Evolutionary conservation across 2,113 vertebrate species (phyloP), one percentile per base, ranked within the genome.

Genomic region (Pontoporia blainvillei): DNA sequence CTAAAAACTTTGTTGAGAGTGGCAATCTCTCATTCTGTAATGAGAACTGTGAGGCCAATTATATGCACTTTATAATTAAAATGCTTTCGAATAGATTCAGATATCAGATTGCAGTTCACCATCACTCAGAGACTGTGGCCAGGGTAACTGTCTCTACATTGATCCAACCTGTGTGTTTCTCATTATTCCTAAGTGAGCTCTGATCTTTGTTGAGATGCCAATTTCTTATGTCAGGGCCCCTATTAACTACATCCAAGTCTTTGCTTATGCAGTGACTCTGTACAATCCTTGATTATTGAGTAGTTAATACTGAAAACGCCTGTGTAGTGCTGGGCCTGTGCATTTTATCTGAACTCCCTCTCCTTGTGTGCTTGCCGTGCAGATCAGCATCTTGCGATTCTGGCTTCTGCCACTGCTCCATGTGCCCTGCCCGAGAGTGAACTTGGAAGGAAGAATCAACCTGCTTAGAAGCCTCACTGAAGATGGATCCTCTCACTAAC

Each of bases 41-140:
- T 39, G 59, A 95, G 76, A 97, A 91, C 18, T n/a, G 4, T 39
- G 82, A 97, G 8, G 34, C 34, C 88, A 94, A 94, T 62, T 69
- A 66, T 41, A 71, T 54, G 18, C 13, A 67, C 31, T 92, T 90
- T 5, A 27, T 39, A 66, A 46, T 3, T 85, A 62, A 85, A 95
- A 84, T 15, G 17, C 12, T 78, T 44, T 46, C 85, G 57, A 90
- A 78, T n/a, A 89, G 41, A 72, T 78, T 61, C 29, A 91, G 86
- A 90, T n/a, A 66, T 76, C 61, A 82, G 78, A 59, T n/a, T 86
- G 61, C 11, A 82, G 46, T 25, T 91, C n/a, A n/a, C 49, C n/a
- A 10, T 79, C 13, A 21, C 52, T 62, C 54, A 86, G 86, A 44
- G 46, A 82, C 49, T 4, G 7, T 36, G 29, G 34, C 6, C 54